phyloP scores from a whole-genome alignment of 2,888 invertebrate species.

The Gryllus longicercus region DNA sequence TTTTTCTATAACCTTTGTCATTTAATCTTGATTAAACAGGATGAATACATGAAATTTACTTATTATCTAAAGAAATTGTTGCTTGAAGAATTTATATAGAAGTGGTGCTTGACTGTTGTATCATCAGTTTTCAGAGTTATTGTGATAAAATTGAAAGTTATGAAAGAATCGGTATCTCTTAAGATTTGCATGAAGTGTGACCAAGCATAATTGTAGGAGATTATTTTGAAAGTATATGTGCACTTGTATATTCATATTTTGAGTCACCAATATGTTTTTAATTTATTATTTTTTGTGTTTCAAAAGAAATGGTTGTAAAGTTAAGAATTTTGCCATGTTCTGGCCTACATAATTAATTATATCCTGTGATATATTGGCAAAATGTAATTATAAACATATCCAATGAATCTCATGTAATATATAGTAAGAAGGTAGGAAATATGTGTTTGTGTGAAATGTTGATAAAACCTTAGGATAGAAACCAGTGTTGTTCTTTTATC shows the following conservation, averaged over 20 bases:
- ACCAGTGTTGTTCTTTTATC: background rate
- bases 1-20: too few species aligned
- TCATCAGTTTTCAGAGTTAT: background rate
- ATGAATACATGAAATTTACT: too few species aligned
- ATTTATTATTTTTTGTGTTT: background rate
- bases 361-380: slow-evolving; percentile 1
- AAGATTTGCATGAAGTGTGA: background rate
- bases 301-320: background rate
- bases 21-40: too few species aligned
- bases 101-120: background rate
- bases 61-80: too few species aligned
- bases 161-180: background rate
- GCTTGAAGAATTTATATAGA: background rate
- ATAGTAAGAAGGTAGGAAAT: background rate
- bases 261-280: background rate
- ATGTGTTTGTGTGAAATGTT: background rate
- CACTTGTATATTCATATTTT: slow-evolving; percentile 5
- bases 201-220: background rate
- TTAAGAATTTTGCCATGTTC: background rate
- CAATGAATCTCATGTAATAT: background rate
- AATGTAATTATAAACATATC: background rate
- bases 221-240: background rate
- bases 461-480: background rate
- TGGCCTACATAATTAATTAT: background rate
- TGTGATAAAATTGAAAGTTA: background rate